Base-by-base conservation (phyloP, 2,888 invertebrate genomes). In the Nemotelus pantherinus region DNA sequence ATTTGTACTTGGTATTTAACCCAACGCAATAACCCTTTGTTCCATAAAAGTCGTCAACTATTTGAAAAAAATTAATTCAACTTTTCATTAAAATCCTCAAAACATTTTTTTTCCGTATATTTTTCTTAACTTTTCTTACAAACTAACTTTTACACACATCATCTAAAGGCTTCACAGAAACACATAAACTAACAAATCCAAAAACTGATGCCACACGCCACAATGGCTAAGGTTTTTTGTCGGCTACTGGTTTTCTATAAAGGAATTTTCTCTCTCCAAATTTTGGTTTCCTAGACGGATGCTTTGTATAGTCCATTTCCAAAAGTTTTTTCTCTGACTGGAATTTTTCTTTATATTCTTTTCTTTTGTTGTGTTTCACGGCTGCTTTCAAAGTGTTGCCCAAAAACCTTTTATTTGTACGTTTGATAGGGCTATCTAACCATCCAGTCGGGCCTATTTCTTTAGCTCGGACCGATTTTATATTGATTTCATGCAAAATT, bases 371-470 rank as follows among this genome's bases (percentile, higher is more conserved):
- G 10, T 89, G 89, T 79, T 83, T 87, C 72, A 89, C 87, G 79
- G 88, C 87, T 85, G 88, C 84, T 77, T 88, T 84, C 60, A 89
- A 82, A 2, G 89, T 89, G 79, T 89, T 89, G 50, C 87, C 88
- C 65, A 89, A 85, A 81, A 90, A 90, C 60, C 88, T 86, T 83
- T 90, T 90, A 81, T 90, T 90, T 0, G 90, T 88, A 84, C 88
- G 88, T 74, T 86, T 87, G 79, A 88, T 86, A 0, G 88, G 86
- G 70, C 86, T 86, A 84, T 88, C 89, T 77, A 89, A 88, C 91
- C 91, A 91, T 81, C 90, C 91, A 2, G 89, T 88, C 6, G 91
- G 89, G 50, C 91, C 91, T 77, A 89, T 87, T 78, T 89, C 87
- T 85, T 90, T 89, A 53, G 90, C 90, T 85, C 91, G 87, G 64